Percentiles rank a stretch among this genome's conserved stretches.
phyloP scores from a whole-genome alignment of 1,140 invertebrate species.

The Drosophila yakuba region DNA sequence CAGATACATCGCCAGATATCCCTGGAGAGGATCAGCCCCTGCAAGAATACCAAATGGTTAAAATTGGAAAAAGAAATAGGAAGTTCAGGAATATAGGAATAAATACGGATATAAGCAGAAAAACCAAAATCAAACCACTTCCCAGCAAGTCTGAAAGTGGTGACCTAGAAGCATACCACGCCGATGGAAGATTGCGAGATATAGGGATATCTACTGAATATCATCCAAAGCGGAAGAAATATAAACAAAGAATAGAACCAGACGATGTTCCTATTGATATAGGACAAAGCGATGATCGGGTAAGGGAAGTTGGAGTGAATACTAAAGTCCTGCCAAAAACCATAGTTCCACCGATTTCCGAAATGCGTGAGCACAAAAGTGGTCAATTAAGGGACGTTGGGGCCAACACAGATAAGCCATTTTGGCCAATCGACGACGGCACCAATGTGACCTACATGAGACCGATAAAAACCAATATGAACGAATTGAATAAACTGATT shows the following conservation, averaged over 20 bases:
- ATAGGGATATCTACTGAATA: neutral
- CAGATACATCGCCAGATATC: neutral
- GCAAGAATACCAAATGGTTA: neutral
- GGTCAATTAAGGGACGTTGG: slow-evolving; percentile 6
- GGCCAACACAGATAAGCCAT: neutral
- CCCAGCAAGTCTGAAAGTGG: neutral
- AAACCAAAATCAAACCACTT: neutral
- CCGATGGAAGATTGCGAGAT: neutral
- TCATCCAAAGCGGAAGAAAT: neutral
- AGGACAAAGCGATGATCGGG: no score
- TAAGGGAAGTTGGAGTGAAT: slow-evolving; percentile 26
- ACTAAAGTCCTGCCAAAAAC: neutral
- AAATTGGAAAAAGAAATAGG: neutral
- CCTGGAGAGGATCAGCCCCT: slow-evolving; percentile 5
- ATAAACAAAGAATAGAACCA: neutral
- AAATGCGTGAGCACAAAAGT: neutral
- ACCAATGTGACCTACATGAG: neutral
- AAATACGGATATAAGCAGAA: slow-evolving; percentile 20
- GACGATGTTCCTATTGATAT: neutral
- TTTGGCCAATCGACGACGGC: slow-evolving; percentile 1
- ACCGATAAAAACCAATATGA: neutral
- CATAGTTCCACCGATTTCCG: neutral
- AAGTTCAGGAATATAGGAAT: neutral
- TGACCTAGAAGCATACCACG: neutral
- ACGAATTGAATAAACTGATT: neutral